Evolutionary conservation across 2,113 vertebrate genomes (phyloP).

Genomic region (Steatornis caripensis): DNA sequence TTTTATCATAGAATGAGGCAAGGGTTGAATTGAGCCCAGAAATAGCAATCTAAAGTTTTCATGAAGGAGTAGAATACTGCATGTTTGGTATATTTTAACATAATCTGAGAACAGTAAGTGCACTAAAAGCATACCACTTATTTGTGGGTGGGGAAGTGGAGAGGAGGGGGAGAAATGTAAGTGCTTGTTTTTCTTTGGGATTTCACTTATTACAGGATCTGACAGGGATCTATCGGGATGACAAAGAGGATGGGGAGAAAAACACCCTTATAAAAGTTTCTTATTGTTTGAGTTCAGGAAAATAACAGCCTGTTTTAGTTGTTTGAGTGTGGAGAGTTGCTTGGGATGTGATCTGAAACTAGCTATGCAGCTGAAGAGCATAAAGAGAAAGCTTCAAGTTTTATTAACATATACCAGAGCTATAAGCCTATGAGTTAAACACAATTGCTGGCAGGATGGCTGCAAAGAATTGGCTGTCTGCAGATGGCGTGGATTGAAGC

Average conservation of each 20-base stretch:
- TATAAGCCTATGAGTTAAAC: neutral
- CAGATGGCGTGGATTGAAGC: neutral
- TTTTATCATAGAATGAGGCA: slow-evolving; percentile 68
- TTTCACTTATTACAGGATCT: neutral
- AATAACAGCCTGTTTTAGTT: neutral
- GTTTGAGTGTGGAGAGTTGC: neutral
- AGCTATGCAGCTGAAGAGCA: neutral
- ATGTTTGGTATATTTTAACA: slow-evolving; percentile 72
- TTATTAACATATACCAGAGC: neutral
- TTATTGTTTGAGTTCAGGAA: neutral
- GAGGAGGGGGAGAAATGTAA: neutral
- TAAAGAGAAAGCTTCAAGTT: neutral
- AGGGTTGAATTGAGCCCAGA: slow-evolving; percentile 59
- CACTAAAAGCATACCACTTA: slow-evolving; percentile 55
- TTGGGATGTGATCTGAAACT: neutral
- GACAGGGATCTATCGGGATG: neutral
- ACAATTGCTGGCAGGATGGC: neutral
- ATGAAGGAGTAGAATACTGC: slow-evolving; percentile 52
- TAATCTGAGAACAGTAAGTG: slow-evolving; percentile 59
- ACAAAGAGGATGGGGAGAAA: neutral
- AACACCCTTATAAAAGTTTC: neutral
- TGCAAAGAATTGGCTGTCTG: neutral
- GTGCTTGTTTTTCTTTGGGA: slow-evolving; percentile 30
- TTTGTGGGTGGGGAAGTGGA: slow-evolving; percentile 33
- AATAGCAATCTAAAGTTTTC: slow-evolving; percentile 69